Conservation (phyloP, 2,113 vertebrate species). For the Camelus dromedarius region DNA sequence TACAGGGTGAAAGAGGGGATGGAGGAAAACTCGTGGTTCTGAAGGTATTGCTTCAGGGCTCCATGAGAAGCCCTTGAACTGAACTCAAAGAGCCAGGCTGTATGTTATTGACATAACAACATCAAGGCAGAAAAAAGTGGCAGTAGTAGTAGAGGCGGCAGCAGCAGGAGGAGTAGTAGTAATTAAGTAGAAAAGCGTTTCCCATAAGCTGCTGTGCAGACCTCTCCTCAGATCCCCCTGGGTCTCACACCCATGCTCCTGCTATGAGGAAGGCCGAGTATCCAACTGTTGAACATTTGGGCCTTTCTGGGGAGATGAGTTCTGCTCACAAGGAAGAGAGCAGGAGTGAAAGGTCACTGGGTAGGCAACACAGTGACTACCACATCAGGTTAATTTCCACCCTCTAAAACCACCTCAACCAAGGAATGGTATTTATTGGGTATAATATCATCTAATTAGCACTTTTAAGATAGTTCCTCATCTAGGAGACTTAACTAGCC, state of each 20-base stretch:
- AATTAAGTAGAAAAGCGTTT: not conserved
- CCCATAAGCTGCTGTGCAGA: not conserved
- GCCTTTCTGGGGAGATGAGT: not conserved
- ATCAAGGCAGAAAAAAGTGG: not conserved
- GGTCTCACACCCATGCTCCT: not conserved
- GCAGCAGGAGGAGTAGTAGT: not conserved
- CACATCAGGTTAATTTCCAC: not conserved
- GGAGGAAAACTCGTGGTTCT: not conserved
- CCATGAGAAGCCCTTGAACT: not conserved
- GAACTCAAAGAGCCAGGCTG: not conserved
- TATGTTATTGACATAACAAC: not conserved
- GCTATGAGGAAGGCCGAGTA: not conserved
- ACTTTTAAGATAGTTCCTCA: not conserved
- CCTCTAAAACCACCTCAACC: not conserved
- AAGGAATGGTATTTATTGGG: not conserved
- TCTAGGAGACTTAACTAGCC: not conserved
- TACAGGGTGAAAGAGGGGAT: rapidly evolving
- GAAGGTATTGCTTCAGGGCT: not conserved
- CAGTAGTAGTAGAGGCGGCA: not conserved
- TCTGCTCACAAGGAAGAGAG: not conserved
- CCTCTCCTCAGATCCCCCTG: not conserved
- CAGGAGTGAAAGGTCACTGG: not conserved
- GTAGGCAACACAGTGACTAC: not conserved
- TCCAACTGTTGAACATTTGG: not conserved
- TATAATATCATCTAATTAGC: not conserved